These are phyloP conservation scores for Drosophila incognita DNA, from an alignment of 2,888 invertebrate genomes.

Conservation along the genomic window DNA sequence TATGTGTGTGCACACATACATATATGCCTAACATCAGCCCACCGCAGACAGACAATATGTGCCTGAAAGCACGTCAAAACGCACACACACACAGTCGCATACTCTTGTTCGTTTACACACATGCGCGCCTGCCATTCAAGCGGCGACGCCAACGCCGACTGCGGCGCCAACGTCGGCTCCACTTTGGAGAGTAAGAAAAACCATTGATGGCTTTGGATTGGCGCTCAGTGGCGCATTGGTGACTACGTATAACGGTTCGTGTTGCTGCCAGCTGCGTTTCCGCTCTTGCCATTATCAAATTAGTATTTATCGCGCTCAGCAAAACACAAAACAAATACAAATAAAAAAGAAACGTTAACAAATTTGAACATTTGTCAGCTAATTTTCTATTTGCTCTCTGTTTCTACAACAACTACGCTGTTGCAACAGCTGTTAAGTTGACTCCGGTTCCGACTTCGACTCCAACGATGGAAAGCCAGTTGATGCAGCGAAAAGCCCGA, in stretches of 20 bases:
- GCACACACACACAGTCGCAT: not conserved
- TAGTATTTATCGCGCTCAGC: constrained; percentile 41
- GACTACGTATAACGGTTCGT: constrained; percentile 73
- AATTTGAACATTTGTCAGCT: constrained; percentile 37
- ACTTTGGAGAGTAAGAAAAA: constrained; percentile 66
- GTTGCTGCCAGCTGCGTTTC: constrained; percentile 1
- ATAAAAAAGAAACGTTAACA: constrained; percentile 9
- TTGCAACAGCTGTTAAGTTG: constrained; percentile 30
- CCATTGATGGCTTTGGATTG: constrained; percentile 52
- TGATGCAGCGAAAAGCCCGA: constrained; percentile 85
- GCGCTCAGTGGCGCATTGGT: constrained; percentile 72
- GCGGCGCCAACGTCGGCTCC: constrained; percentile 21
- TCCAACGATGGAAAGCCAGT: constrained; percentile 86
- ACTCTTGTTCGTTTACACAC: constrained; percentile 42
- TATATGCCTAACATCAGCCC: not conserved
- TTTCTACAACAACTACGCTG: not conserved
- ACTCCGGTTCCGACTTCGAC: constrained; percentile 16
- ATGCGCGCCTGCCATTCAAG: constrained; percentile 64
- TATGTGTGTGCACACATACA: not conserved
- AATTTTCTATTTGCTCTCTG: constrained; percentile 10
- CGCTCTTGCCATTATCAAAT: constrained; percentile 35
- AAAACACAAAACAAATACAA: constrained; percentile 26
- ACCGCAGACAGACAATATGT: not conserved
- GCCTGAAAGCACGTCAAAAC: constrained; percentile 49
- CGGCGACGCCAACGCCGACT: constrained; percentile 19